A percentile compares a stretch with the other conserved stretches of the same genome.
These are phyloP conservation scores for Fregata magnificens DNA, from an alignment of 2,113 vertebrate genomes.

Conservation along the genomic window DNA sequence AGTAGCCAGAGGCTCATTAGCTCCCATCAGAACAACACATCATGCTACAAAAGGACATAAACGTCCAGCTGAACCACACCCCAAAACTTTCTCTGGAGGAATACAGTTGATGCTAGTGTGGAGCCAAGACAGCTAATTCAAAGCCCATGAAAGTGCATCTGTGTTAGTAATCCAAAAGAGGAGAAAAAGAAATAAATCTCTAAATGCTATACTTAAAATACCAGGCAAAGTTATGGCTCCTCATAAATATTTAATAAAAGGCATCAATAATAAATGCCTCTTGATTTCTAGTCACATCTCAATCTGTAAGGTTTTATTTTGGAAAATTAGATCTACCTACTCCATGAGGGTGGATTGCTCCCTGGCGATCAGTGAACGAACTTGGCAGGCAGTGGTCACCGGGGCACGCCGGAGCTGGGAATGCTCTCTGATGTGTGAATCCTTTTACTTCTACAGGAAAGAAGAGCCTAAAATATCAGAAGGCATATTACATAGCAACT, in stretches of 20 bases:
- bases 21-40: background rate
- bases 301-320: background rate
- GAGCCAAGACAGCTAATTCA: background rate
- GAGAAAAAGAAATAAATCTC: slow-evolving; percentile 13
- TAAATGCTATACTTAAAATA: background rate
- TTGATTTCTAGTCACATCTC: slow-evolving; percentile 1
- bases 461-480: background rate
- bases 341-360: background rate
- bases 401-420: fast-evolving
- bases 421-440: background rate
- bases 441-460: background rate
- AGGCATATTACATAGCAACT: background rate
- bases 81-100: background rate
- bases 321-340: background rate
- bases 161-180: background rate
- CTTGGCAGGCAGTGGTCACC: background rate
- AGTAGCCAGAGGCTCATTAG: background rate
- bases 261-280: slow-evolving; percentile 28
- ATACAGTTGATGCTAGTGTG: fast-evolving
- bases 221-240: background rate
- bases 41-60: background rate
- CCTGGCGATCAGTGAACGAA: background rate
- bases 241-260: slow-evolving; percentile 30
- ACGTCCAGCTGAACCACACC: background rate
- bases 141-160: background rate